A percentile compares a stretch with the other conserved stretches of the same genome.
Evolutionary conservation across 2,797 vertebrate genomes (phyloP).

Genomic region (Coendou prehensilis): DNA sequence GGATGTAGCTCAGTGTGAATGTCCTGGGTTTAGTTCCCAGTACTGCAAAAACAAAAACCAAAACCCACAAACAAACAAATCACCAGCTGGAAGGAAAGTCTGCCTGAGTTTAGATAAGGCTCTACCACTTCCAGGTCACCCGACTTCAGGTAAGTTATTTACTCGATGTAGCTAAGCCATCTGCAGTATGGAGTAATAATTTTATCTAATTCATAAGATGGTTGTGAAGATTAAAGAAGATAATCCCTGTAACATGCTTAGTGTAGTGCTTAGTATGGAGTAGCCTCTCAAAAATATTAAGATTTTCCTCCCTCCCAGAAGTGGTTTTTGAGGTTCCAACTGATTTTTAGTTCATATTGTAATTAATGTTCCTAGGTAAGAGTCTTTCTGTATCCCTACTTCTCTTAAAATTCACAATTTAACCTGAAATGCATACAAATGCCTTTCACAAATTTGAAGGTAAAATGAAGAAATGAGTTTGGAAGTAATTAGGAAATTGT

Average conservation of each 20-base stretch:
- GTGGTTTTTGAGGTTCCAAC: background rate
- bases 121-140: background rate
- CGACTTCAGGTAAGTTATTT: background rate
- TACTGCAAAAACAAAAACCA: background rate
- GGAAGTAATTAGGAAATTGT: background rate
- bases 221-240: background rate
- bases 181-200: background rate
- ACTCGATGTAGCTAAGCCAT: background rate
- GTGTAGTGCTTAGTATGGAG: background rate
- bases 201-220: background rate
- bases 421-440: background rate
- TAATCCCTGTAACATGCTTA: background rate
- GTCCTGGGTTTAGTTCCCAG: background rate
- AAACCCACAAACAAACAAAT: background rate
- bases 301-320: background rate
- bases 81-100: background rate
- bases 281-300: background rate
- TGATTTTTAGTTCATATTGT: background rate
- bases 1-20: background rate
- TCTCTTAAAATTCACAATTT: background rate
- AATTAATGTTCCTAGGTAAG: background rate
- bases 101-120: background rate
- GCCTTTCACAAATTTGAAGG: background rate
- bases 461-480: background rate
- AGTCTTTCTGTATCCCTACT: background rate